Percentiles rank a stretch among this genome's conserved stretches.
Conservation (phyloP, 2,113 vertebrate genomes). For the Illadopsis cleaveri region DNA sequence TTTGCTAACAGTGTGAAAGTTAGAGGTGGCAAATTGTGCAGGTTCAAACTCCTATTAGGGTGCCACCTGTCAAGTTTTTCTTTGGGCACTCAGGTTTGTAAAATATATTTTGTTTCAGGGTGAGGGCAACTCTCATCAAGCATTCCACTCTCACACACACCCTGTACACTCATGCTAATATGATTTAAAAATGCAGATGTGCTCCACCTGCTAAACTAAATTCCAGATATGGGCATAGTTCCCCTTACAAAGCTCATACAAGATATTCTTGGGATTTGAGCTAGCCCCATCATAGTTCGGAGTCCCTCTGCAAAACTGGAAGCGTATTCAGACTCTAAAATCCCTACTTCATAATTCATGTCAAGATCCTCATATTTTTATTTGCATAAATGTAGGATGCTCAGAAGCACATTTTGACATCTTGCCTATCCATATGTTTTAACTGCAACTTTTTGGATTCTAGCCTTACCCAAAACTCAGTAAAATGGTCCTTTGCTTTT, state of each 20-base stretch:
- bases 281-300: not conserved
- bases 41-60: slow-evolving; percentile 43
- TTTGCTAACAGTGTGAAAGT: not conserved
- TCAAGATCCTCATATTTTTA: not conserved
- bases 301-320: not conserved
- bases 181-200: slow-evolving; percentile 49
- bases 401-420: not conserved
- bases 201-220: slow-evolving; percentile 18
- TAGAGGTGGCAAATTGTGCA: slow-evolving; percentile 12
- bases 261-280: not conserved
- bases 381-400: not conserved
- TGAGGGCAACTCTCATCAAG: slow-evolving; percentile 23
- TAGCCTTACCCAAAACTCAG: not conserved
- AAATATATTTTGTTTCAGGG: slow-evolving; percentile 52
- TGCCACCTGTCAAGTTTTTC: slow-evolving; percentile 59
- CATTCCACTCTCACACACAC: not conserved
- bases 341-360: not conserved
- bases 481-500: not conserved
- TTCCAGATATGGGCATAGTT: not conserved
- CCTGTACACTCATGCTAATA: not conserved
- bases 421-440: not conserved
- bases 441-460: not conserved
- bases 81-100: slow-evolving; percentile 2
- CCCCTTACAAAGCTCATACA: not conserved
- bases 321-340: not conserved